Conservation (phyloP, 1,140 invertebrate species). For the Trichoplusia ni region DNA sequence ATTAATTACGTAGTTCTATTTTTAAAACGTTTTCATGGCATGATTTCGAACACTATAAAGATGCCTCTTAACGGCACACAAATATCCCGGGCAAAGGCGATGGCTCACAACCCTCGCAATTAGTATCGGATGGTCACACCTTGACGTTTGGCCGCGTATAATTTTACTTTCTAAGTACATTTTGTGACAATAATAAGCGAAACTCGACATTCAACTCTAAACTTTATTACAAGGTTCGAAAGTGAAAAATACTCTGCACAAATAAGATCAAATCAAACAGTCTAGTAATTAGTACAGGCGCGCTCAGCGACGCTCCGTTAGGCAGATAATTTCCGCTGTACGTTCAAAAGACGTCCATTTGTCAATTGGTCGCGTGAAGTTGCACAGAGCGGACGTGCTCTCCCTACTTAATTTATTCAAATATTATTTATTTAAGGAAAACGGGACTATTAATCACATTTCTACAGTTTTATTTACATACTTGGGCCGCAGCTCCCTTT, state of each 20-base stretch:
- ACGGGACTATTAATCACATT: conserved; percentile 78
- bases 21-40: conserved; percentile 60
- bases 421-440: conserved; percentile 81
- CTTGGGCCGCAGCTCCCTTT: conserved; percentile 64
- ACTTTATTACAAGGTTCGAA: conserved; percentile 45
- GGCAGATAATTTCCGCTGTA: conserved; percentile 79
- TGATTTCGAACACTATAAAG: conserved; percentile 56
- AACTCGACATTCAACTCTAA: conserved; percentile 29
- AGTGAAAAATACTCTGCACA: conserved; percentile 42
- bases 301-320: conserved; percentile 72
- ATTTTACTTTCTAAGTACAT: conserved; percentile 80
- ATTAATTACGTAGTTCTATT: conserved; percentile 40
- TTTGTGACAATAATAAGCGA: conserved; percentile 72
- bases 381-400: conserved; percentile 69
- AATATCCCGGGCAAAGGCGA: conserved; percentile 57
- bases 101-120: conserved; percentile 68
- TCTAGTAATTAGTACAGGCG: conserved; percentile 78
- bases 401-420: conserved; percentile 77
- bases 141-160: conserved; percentile 71
- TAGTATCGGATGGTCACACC: conserved; percentile 78
- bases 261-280: conserved; percentile 73
- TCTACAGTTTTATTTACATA: conserved; percentile 76
- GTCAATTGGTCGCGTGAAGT: conserved; percentile 76
- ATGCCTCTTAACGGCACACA: conserved; percentile 62
- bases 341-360: conserved; percentile 78